These are phyloP conservation scores for Molorchus minor DNA, from an alignment of 2,888 invertebrate species.

Conservation along the genomic window DNA sequence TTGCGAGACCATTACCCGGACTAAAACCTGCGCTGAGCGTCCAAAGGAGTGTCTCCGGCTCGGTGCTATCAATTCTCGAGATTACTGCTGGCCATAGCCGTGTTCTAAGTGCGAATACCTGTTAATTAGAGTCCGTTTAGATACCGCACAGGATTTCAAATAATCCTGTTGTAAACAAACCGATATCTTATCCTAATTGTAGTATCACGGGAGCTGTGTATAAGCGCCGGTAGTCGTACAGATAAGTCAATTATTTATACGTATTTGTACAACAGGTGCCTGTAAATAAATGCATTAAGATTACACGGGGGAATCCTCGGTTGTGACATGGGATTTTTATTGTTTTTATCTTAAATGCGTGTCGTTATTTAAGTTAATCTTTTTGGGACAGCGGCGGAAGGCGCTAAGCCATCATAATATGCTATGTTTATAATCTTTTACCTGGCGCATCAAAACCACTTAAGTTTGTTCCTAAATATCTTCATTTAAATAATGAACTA, in stretches of 20 bases:
- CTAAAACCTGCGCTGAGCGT: constrained; percentile 15
- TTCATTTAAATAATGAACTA: too few relatives aligned
- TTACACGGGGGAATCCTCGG: constrained; percentile 14
- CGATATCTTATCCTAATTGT: constrained; percentile 54
- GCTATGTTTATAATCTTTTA: too few relatives aligned
- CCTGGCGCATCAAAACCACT: too few relatives aligned
- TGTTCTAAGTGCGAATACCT: constrained; percentile 53
- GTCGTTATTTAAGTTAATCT: neutral
- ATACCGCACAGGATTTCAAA: constrained; percentile 44
- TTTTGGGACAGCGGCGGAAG: neutral
- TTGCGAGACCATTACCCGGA: neutral
- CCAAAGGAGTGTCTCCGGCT: constrained; percentile 23
- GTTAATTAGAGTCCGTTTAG: constrained; percentile 51
- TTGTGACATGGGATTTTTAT: constrained; percentile 12
- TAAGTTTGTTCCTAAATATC: too few relatives aligned
- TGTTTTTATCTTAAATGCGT: constrained; percentile 17
- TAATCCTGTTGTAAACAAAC: constrained; percentile 49
- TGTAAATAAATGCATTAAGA: constrained; percentile 23
- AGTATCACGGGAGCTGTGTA: constrained; percentile 44
- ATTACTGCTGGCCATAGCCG: constrained; percentile 43
- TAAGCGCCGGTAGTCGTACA: constrained; percentile 47
- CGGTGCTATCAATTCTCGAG: constrained; percentile 45
- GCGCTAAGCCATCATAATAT: neutral
- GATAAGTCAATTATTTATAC: constrained; percentile 52
- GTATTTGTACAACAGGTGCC: constrained; percentile 32